Evolutionary conservation across 30 jellyfish, hydroid and myxozoan genomes (phyloP), one percentile per base, ranked within the genome.

Genomic region (Pelagia noctiluca): DNA sequence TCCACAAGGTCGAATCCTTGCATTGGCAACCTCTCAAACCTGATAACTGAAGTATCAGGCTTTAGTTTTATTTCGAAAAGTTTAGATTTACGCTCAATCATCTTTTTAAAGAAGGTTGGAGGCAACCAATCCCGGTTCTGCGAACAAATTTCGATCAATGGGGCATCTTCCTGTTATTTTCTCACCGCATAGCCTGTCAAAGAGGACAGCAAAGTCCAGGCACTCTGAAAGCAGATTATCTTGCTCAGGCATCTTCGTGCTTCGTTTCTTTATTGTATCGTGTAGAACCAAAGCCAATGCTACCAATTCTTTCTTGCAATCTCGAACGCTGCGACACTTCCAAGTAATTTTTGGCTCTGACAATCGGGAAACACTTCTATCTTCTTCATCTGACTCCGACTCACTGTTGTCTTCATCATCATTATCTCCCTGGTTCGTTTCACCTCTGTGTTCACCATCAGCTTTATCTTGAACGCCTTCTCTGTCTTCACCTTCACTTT

Each of bases 1-100:
- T n/a, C n/a, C n/a, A n/a, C n/a, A n/a, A n/a, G n/a, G n/a, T n/a
- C n/a, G 8, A 33, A 31, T n/a, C 66, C 21, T 50, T 50, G 66
- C n/a, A n/a, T 2, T 23, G 82, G 42, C 28, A 24, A 26, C 65
- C 26, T 69, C 53, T 69, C 42, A 35, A 69, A 69, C 67, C 16
- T 69, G 76, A 37, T 30, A 1, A 69, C 69, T n/a, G 70, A 69
- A 28, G n/a, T n/a, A n/a, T n/a, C n/a, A n/a, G n/a, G n/a, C n/a
- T n/a, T n/a, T n/a, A n/a, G n/a, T n/a, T n/a, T n/a, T n/a, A n/a
- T n/a, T n/a, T n/a, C n/a, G n/a, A n/a, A n/a, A n/a, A n/a, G n/a
- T n/a, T n/a, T n/a, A n/a, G n/a, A n/a, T n/a, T n/a, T n/a, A n/a
- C n/a, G n/a, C n/a, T n/a, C 33, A 31, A 26, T 29, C 82, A 69